Base-by-base conservation (phyloP, 2,888 invertebrate genomes). In the Cosmorhoe ocellata region DNA sequence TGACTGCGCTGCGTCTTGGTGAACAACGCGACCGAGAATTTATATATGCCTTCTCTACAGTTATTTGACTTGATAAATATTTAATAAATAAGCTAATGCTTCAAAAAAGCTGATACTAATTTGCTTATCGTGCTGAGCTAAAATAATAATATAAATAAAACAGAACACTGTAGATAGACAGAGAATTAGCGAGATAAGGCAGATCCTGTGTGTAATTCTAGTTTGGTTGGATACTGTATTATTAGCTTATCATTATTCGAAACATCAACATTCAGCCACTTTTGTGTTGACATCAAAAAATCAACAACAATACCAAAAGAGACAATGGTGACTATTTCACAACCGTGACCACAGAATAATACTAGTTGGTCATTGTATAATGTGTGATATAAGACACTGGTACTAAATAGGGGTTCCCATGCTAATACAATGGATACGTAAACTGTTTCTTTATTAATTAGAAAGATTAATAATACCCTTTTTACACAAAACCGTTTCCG, bases 281-380 rank as follows among this genome's bases (percentile, higher is more conserved):
- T 32, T 41, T 41, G 31, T 18, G 4, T 18, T 18, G 18, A 18
- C 18, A 18, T 18, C 18, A 18, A 18, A 3, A 3, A 18, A 18
- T 18, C 18, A 18, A 18, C 18, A 18, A 12, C 13, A 11, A 27
- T 51, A 43, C 44, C 28, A 11, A 34, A 49, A 31, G 36, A 30
- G 40, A 56, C 56, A 51, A 56, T 49, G 18, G 50, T 61, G 55
- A 63, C 53, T 56, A 64, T 79, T 74, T 74, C 73, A 62, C 69
- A 74, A 77, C 64, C 58, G 12, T 42, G 44, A 38, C 33, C 59
- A 45, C 36, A 52, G 39, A 44, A 30, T 31, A 40, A 32, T 36
- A 38, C 45, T 42, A 46, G 45, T 36, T 31, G 42, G 30, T 60
- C 39, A 65, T 70, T 64, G 56, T 61, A 58, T 40, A 59, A 51